A percentile compares a stretch with the other conserved stretches of the same genome.
Evolutionary conservation across 2,888 invertebrate genomes (phyloP).

Genomic region (Spicauda simplicius): DNA sequence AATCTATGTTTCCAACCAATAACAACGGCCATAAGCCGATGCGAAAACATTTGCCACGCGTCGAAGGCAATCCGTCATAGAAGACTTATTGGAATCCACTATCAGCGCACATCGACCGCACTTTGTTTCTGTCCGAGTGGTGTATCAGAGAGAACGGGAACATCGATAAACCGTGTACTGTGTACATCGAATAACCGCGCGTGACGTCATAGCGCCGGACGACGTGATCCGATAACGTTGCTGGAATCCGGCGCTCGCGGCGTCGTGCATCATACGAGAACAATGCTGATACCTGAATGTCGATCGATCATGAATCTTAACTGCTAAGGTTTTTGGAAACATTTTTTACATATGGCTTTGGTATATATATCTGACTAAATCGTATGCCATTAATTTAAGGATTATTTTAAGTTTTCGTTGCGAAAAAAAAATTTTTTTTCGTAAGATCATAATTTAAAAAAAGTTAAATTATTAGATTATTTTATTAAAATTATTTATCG

Average conservation of each 20-base stretch:
- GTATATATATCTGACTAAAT: no score
- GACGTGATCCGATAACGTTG: not conserved
- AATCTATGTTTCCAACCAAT: constrained; percentile 8
- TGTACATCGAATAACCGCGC: not conserved
- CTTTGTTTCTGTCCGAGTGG: constrained; percentile 11
- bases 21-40: not conserved
- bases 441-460: no score
- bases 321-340: no score
- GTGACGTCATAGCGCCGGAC: constrained; percentile 1
- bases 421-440: no score
- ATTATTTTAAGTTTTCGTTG: no score
- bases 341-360: no score
- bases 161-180: not conserved
- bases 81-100: constrained; percentile 23
- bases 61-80: constrained; percentile 23
- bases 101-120: constrained; percentile 21
- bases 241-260: not conserved
- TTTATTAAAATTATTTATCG: no score
- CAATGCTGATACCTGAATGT: not conserved
- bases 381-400: no score
- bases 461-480: no score
- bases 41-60: not conserved
- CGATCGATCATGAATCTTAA: not conserved
- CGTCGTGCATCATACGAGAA: not conserved
- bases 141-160: constrained; percentile 15